Conservation (phyloP, 2,797 vertebrate genomes). For the Phrynocephalus forsythii region DNA sequence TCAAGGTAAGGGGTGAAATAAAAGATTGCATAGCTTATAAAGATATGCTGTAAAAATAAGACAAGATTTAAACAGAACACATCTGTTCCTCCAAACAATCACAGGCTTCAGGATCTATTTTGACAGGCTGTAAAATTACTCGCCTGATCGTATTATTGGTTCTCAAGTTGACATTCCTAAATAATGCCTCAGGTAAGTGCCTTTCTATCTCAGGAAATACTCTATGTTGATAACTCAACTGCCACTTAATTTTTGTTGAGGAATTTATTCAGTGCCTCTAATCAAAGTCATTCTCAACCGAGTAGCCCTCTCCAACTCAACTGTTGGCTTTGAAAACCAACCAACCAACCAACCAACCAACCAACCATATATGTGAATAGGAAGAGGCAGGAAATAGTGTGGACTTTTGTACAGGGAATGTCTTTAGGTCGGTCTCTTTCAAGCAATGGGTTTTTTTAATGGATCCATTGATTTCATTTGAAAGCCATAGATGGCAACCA, state of each 20-base stretch:
- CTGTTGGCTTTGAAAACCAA: constrained; percentile 51
- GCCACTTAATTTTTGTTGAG: constrained; percentile 60
- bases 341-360: too few relatives aligned
- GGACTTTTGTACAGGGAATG: too few relatives aligned
- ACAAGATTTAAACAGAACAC: too few relatives aligned
- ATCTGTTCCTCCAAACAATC: background rate
- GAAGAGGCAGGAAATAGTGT: too few relatives aligned
- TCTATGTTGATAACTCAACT: constrained; percentile 37
- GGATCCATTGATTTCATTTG: too few relatives aligned
- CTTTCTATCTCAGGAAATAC: constrained; percentile 44
- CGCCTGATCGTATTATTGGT: background rate
- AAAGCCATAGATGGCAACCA: too few relatives aligned
- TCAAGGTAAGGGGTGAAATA: too few relatives aligned
- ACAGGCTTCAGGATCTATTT: background rate
- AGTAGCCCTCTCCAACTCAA: constrained; percentile 56
- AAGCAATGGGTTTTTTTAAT: too few relatives aligned
- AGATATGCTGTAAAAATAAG: too few relatives aligned
- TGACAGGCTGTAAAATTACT: background rate
- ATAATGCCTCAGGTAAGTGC: constrained; percentile 10
- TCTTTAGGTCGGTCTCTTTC: too few relatives aligned
- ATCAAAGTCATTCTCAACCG: constrained; percentile 52
- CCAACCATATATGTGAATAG: too few relatives aligned
- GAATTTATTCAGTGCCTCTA: constrained; percentile 53
- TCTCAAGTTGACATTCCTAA: constrained; percentile 41
- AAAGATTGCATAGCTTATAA: too few relatives aligned